These are phyloP conservation scores for Malurus elegans DNA, from an alignment of 2,113 vertebrate species.

Conservation along the genomic window DNA sequence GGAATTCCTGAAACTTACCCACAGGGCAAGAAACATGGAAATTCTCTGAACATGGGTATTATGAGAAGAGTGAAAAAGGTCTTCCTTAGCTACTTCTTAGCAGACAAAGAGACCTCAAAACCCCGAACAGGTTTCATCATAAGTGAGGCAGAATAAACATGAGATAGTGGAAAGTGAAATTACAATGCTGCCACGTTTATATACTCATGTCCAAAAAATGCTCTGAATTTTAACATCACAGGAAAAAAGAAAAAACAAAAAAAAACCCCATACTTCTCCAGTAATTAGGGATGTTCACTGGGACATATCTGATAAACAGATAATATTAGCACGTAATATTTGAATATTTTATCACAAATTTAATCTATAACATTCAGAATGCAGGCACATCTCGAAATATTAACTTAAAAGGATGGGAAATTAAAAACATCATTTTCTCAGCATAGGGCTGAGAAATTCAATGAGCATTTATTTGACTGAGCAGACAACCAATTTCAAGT, in stretches of 20 bases:
- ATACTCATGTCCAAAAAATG: neutral
- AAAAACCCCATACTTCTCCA: neutral
- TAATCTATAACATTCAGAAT: neutral
- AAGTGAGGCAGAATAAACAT: neutral
- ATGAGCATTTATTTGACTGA: neutral
- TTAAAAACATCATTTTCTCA: neutral
- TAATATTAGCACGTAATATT: neutral
- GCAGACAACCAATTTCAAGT: neutral
- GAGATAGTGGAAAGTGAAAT: neutral
- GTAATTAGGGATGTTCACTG: neutral
- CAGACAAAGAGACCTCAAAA: neutral
- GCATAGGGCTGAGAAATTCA: neutral
- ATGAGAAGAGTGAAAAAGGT: neutral
- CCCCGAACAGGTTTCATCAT: neutral
- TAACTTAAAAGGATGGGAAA: neutral
- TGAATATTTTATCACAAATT: neutral
- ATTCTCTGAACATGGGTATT: rapidly evolving
- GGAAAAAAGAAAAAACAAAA: neutral
- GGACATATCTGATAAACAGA: neutral
- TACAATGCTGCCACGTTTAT: neutral
- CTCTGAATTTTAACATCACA: neutral
- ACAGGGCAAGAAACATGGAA: neutral
- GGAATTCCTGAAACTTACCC: neutral
- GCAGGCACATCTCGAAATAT: neutral
- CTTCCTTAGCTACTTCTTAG: neutral